Evolutionary conservation across 2,113 vertebrate species (phyloP).

Genomic region (Osmerus mordax): DNA sequence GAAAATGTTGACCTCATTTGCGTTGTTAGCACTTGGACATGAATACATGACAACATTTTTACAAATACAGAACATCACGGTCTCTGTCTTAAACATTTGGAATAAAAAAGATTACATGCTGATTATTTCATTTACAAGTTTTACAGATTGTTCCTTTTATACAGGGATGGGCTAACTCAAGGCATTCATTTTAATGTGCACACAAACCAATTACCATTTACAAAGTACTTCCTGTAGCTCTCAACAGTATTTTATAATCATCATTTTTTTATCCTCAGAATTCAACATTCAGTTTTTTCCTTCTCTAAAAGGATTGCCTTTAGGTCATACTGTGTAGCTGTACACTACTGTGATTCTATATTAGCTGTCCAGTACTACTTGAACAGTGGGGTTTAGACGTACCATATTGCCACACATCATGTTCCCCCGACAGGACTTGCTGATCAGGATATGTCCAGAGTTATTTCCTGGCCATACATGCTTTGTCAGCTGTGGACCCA

Average conservation of each 20-base stretch:
- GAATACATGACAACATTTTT: slow-evolving; percentile 59
- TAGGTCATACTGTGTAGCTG: not conserved
- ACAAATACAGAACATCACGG: slow-evolving; percentile 63
- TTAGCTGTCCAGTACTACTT: slow-evolving; percentile 31
- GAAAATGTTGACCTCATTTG: slow-evolving; percentile 45
- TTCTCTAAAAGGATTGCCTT: too few relatives aligned
- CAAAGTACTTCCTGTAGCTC: not conserved
- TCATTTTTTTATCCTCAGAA: too few relatives aligned
- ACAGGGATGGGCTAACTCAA: slow-evolving; percentile 44
- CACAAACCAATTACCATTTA: not conserved
- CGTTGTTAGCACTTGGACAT: slow-evolving; percentile 58
- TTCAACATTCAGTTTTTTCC: too few relatives aligned
- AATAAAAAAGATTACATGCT: slow-evolving; percentile 58
- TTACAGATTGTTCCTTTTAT: slow-evolving; percentile 47
- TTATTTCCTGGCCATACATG: not conserved
- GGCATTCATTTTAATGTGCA: slow-evolving; percentile 32
- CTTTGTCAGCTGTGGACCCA: slow-evolving; percentile 27
- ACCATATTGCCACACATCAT: slow-evolving; percentile 14
- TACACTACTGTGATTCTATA: slow-evolving; percentile 17
- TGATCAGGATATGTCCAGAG: slow-evolving; percentile 26
- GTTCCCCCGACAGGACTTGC: slow-evolving; percentile 24
- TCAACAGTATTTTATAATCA: too few relatives aligned
- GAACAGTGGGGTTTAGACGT: slow-evolving; percentile 24
- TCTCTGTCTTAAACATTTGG: slow-evolving; percentile 49
- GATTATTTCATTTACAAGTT: slow-evolving; percentile 63